These are phyloP conservation scores for Lithobius niger DNA, from an alignment of 1,140 invertebrate species.

Conservation along the genomic window DNA sequence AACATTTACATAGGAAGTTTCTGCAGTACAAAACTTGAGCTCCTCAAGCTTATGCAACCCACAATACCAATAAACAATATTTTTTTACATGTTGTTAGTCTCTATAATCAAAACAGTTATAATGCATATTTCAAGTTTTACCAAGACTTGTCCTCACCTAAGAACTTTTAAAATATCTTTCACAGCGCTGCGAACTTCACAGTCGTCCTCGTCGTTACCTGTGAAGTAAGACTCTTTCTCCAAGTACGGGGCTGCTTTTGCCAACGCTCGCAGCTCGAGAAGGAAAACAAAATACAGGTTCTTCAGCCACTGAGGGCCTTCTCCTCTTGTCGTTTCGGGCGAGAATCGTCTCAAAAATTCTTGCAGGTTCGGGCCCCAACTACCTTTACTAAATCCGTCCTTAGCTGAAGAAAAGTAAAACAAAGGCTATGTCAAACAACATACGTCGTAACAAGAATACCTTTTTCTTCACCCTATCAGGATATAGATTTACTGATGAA, in stretches of 20 bases:
- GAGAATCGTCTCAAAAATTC: constrained; percentile 83
- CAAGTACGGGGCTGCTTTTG: constrained; percentile 87
- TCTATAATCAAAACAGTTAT: not conserved
- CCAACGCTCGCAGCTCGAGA: constrained; percentile 73
- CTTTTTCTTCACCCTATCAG: no score
- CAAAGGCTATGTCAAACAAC: not conserved
- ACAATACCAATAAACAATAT: not conserved
- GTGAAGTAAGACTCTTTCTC: constrained; percentile 81
- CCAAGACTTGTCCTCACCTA: constrained; percentile 38
- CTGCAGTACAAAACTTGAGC: not conserved
- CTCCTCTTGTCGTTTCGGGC: constrained; percentile 64
- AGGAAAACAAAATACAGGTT: constrained; percentile 97
- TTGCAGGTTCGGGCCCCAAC: constrained; percentile 79
- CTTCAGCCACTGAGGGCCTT: constrained; percentile 83
- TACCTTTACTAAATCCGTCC: constrained; percentile 31
- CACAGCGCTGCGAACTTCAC: constrained; percentile 68
- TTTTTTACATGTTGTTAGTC: not conserved
- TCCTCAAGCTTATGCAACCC: not conserved
- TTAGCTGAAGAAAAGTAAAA: constrained; percentile 19
- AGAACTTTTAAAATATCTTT: constrained; percentile 63
- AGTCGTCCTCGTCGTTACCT: constrained; percentile 73
- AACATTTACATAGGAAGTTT: not conserved
- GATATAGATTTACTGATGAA: no score
- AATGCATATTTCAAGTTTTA: not conserved
- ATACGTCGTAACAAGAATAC: not conserved